Evolutionary conservation across 1,140 invertebrate genomes (phyloP).

Genomic region (Atopsyche davidsoni): DNA sequence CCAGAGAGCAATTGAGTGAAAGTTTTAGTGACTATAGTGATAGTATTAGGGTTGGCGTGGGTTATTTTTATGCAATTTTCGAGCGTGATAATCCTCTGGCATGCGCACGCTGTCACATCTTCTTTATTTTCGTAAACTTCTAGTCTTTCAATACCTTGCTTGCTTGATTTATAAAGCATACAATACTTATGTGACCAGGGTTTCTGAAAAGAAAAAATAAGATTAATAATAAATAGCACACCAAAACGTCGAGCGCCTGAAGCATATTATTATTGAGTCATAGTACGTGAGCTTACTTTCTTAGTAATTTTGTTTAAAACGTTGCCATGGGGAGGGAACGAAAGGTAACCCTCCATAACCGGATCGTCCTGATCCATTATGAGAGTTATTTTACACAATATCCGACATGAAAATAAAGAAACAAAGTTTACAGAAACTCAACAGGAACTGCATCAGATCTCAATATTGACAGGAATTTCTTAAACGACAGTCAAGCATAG

Average conservation of each 20-base stretch:
- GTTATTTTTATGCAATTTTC: conserved; percentile 83
- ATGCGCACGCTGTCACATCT: conserved; percentile 53
- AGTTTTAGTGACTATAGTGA: conserved; percentile 67
- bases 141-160: conserved; percentile 73
- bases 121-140: conserved; percentile 78
- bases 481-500: too few species aligned
- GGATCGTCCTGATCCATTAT: conserved; percentile 62
- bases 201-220: conserved; percentile 54
- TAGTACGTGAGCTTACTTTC: conserved; percentile 40
- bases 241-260: conserved; percentile 5
- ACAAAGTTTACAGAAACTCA: too few species aligned
- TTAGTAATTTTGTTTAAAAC: conserved; percentile 50
- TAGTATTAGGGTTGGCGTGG: conserved; percentile 53
- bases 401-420: too few species aligned
- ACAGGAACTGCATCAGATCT: too few species aligned
- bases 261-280: conserved; percentile 2
- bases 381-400: too few species aligned
- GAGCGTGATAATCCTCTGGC: conserved; percentile 70
- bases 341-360: conserved; percentile 59
- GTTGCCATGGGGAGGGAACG: conserved; percentile 62
- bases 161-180: conserved; percentile 71
- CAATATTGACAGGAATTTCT: too few species aligned
- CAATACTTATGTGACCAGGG: conserved; percentile 72
- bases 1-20: conserved; percentile 64
- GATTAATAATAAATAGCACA: conserved; percentile 12